Conservation (phyloP, 2,113 vertebrate genomes). For the Brachyhypopomus occidentalis region DNA sequence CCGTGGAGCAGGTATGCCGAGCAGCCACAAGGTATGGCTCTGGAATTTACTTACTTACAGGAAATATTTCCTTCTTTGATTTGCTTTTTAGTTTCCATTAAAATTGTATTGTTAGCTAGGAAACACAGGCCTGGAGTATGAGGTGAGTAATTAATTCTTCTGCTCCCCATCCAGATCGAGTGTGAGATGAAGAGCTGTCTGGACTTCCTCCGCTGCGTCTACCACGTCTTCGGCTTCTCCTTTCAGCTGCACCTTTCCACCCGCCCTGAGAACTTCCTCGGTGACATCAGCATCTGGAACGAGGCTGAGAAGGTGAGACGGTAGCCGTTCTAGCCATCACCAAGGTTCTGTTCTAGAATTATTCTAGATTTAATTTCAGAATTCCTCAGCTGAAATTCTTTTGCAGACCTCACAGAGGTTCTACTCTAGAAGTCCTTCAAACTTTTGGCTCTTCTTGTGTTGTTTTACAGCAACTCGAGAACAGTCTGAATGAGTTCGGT, state of each 20-base stretch:
- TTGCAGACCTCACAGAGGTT: not conserved
- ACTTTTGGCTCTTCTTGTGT: no score
- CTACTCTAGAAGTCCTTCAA: not conserved
- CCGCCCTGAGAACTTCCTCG: constrained; percentile 88
- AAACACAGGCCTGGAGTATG: no score
- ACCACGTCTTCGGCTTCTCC: constrained; percentile 87
- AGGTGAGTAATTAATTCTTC: not conserved
- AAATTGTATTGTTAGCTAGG: no score
- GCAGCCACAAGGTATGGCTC: not conserved
- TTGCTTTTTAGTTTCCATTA: no score
- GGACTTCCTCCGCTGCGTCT: constrained; percentile 88
- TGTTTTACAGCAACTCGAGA: constrained; percentile 85
- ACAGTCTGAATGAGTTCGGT: constrained; percentile 89
- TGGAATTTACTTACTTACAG: no score
- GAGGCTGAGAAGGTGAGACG: constrained; percentile 86
- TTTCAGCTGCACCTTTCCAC: constrained; percentile 93
- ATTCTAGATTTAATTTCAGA: no score
- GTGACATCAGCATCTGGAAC: constrained; percentile 85
- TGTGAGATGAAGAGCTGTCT: constrained; percentile 90
- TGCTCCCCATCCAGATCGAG: constrained; percentile 78
- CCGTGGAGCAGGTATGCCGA: constrained; percentile 85
- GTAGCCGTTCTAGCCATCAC: no score
- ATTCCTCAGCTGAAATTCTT: not conserved
- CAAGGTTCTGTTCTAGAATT: not conserved
- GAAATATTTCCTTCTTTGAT: no score